These are phyloP conservation scores for Empis stercorea DNA, from an alignment of 2,888 invertebrate species.

Conservation along the genomic window DNA sequence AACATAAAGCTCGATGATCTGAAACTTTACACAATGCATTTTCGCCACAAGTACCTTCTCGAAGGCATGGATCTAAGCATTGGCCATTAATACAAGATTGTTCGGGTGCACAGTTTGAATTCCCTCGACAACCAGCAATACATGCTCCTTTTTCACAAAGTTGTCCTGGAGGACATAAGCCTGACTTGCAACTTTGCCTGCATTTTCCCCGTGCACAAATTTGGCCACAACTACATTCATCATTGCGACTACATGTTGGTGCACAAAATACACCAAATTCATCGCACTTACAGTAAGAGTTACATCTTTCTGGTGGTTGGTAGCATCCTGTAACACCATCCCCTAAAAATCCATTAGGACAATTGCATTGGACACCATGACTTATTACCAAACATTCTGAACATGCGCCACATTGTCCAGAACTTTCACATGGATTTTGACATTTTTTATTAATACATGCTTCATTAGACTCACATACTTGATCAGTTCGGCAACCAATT, in stretches of 20 bases:
- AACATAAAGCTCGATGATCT: conserved; percentile 70
- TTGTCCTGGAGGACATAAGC: conserved; percentile 63
- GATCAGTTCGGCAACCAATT: conserved; percentile 75
- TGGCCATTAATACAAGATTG: conserved; percentile 57
- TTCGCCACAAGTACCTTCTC: conserved; percentile 57
- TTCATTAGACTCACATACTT: conserved; percentile 57
- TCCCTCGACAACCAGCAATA: conserved; percentile 64
- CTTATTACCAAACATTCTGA: conserved; percentile 70
- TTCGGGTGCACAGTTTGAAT: conserved; percentile 65
- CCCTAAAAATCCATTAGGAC: conserved; percentile 66
- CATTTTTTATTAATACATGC: conserved; percentile 76
- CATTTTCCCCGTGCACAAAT: conserved; percentile 61
- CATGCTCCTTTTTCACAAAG: conserved; percentile 61
- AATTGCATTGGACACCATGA: conserved; percentile 77
- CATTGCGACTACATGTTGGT: conserved; percentile 48
- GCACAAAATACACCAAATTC: conserved; percentile 64
- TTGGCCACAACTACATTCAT: conserved; percentile 73
- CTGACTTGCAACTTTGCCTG: conserved; percentile 53
- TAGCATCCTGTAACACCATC: conserved; percentile 69
- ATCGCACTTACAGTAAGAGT: conserved; percentile 67
- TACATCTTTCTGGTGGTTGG: conserved; percentile 57
- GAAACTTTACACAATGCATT: conserved; percentile 68
- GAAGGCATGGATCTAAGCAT: conserved; percentile 58
- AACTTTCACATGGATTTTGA: conserved; percentile 61
- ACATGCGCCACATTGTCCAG: conserved; percentile 66